Conservation (phyloP, 2,113 vertebrate genomes). For the Macrotis lagotis region DNA sequence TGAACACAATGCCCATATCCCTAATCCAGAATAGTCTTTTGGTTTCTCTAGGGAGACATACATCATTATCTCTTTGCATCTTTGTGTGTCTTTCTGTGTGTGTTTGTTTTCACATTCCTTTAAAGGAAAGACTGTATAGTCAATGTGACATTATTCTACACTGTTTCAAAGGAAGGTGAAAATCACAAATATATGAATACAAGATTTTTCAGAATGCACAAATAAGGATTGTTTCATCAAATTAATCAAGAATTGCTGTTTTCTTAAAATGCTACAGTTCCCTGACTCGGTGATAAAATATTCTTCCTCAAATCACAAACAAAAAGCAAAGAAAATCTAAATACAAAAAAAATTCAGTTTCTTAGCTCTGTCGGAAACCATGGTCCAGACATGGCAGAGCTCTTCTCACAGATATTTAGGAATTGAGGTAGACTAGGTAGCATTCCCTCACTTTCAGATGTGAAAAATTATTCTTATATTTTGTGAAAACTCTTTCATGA, state of each 20-base stretch:
- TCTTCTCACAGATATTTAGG: background rate
- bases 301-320: background rate
- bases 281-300: too few species aligned
- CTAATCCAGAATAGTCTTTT: background rate
- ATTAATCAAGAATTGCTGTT: too few species aligned
- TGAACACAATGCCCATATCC: background rate
- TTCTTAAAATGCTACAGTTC: too few species aligned
- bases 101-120: too few species aligned
- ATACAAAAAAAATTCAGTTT: background rate
- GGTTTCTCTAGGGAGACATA: background rate
- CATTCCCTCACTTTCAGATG: background rate
- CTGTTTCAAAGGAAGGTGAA: too few species aligned
- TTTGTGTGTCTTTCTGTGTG: too few species aligned
- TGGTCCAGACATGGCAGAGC: background rate
- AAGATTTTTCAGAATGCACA: too few species aligned
- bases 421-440: background rate
- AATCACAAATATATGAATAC: too few species aligned
- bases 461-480: background rate
- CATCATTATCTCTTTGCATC: background rate
- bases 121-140: too few species aligned
- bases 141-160: too few species aligned
- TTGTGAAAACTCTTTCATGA: background rate
- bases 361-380: background rate
- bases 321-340: background rate
- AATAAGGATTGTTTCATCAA: too few species aligned